Evolutionary conservation across 2,888 invertebrate genomes (phyloP), one percentile per base, ranked within the genome.

Genomic region (Gandaritis pyraliata): DNA sequence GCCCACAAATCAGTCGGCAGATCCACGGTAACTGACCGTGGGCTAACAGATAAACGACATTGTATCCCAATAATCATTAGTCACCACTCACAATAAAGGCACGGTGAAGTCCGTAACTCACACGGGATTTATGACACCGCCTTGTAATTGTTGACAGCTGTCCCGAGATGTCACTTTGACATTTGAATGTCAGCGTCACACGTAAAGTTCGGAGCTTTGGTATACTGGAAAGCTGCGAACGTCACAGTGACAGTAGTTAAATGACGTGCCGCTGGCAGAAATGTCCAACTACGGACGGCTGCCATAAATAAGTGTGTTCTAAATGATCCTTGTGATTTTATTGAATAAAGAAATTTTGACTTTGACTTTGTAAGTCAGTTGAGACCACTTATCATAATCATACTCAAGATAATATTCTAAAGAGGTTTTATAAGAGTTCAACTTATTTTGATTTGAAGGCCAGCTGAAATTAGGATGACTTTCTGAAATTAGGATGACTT

Each of bases 181-280:
- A 73, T 70, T 72, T 64, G 63, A 68, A 71, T 71, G 72, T 72
- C 72, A 67, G 41, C 61, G 68, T 66, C 57, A 55, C 58, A 54
- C 58, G 55, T 61, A 55, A 60, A 60, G 54, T 38, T 23, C 30
- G 8, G 41, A 47, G 36, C 30, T 52, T 38, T 13, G 23, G 16
- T 30, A 47, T 38, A 8, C n/a, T 23, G 18, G 2, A 6, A 33
- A 30, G 15, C 45, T 16, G 33, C 1, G 4, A 13, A 6, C n/a
- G 53, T 45, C 15, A 45, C n/a, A 15, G 30, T 16, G 12, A n/a
- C 15, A 8, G 13, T 13, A 13, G 13, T 39, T 13, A 13, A n/a
- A n/a, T n/a, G n/a, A n/a, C n/a, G n/a, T n/a, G n/a, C n/a, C n/a
- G n/a, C n/a, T n/a, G n/a, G n/a, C n/a, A n/a, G n/a, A n/a, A n/a